phyloP scores from a whole-genome alignment of 2,888 invertebrate genomes.

The Platycheirus rosarum region DNA sequence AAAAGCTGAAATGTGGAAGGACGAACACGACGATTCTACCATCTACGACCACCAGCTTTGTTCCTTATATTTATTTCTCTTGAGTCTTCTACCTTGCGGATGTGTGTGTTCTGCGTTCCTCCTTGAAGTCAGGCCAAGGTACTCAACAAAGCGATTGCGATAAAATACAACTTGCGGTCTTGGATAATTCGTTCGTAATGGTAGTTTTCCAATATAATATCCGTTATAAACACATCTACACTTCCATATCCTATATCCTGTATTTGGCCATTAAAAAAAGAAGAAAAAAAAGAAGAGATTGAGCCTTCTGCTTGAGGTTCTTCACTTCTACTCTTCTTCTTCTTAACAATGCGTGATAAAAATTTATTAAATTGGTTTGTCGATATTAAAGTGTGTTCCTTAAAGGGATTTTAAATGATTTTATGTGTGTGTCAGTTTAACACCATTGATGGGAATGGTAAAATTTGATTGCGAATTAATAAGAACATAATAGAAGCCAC shows the following conservation, averaged over 20 bases:
- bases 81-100: conserved; percentile 11
- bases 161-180: conserved; percentile 61
- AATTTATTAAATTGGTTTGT: conserved; percentile 59
- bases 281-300: background rate
- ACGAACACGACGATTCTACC: background rate
- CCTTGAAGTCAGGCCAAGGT: conserved; percentile 15
- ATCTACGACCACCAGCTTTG: conserved; percentile 47
- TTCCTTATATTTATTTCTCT: conserved; percentile 35
- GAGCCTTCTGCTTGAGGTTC: conserved; percentile 35
- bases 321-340: conserved; percentile 15
- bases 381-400: conserved; percentile 18
- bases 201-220: conserved; percentile 70
- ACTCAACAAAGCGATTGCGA: conserved; percentile 25
- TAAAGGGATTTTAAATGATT: conserved; percentile 66
- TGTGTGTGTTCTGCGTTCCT: conserved; percentile 2
- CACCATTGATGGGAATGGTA: conserved; percentile 39
- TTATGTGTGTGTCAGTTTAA: conserved; percentile 50
- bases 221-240: conserved; percentile 57
- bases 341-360: conserved; percentile 54
- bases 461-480: conserved; percentile 75
- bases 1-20: conserved; percentile 16
- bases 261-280: background rate
- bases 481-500: conserved; percentile 53
- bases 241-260: conserved; percentile 13
- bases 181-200: conserved; percentile 58